Base-by-base conservation (phyloP, 2,888 invertebrate species). In the Acronicta alni region DNA sequence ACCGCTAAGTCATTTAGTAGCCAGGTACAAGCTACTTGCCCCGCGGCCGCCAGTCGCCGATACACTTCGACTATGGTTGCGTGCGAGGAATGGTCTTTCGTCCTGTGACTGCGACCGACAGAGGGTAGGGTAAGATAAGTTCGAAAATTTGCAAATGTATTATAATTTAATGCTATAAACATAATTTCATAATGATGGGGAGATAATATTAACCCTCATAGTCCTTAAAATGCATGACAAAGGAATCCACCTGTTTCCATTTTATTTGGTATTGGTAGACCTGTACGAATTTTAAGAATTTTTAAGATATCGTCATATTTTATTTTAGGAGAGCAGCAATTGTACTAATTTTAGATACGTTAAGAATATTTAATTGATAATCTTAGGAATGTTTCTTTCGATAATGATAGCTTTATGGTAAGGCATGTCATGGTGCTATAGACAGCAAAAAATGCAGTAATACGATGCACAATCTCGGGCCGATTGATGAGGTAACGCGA, bases 401-500 rank as follows among this genome's bases (percentile, higher is more conserved):
- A 51, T 73, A 58, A 68, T 58, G 57, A 58, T 69, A 65, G 45
- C 71, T 66, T 53, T 62, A 77, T 74, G 57, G 65, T 56, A 51
- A 62, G 65, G 49, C 53, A 67, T 68, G 46, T 68, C 55, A 65
- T 52, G 52, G 48, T 64, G 57, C 57, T 55, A 55, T 63, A 53
- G 59, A 66, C 58, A 81, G 83, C 82, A 89, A 89, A 90, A 90
- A 88, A 81, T 83, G 80, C 77, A 82, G 83, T 81, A 82, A 81
- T 85, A 87, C 86, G 71, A 77, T 81, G 80, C 73, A 69, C 63
- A 72, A 35, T 75, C 69, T 76, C 72, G 79, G 88, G 87, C 86
- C 84, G 83, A 84, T 85, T 83, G 85, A 84, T 85, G 86, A 89
- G 85, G 85, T 89, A 89, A 85, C 67, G 77, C 85, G 85, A 85